Conservation (phyloP, 1,140 invertebrate genomes). For the Monomorium pharaonis region DNA sequence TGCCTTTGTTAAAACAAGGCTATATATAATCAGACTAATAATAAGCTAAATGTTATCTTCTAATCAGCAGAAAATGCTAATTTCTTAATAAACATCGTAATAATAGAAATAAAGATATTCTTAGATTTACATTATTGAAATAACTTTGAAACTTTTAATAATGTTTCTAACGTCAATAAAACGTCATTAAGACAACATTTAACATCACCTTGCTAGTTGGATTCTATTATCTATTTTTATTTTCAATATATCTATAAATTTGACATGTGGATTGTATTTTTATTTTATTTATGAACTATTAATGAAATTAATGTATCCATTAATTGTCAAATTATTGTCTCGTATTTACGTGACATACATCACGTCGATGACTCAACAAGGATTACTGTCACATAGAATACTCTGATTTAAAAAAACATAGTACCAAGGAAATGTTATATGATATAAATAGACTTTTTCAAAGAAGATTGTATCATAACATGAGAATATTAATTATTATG, state of each 20-base stretch:
- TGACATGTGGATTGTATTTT: not conserved
- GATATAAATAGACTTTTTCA: conserved; percentile 38
- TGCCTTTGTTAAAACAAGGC: not conserved
- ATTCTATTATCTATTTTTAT: not conserved
- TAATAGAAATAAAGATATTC: not conserved
- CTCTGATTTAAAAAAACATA: not conserved
- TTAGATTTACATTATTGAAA: not conserved
- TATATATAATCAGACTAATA: too few relatives aligned
- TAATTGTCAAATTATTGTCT: not conserved
- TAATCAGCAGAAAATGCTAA: not conserved
- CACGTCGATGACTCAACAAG: not conserved
- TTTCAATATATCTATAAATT: not conserved
- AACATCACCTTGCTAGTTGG: too few relatives aligned
- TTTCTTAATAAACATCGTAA: not conserved
- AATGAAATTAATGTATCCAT: not conserved
- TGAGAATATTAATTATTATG: conserved; percentile 55
- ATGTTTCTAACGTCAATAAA: too few relatives aligned
- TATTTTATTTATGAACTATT: not conserved
- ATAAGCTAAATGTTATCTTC: not conserved
- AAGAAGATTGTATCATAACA: not conserved
- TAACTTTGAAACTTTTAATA: not conserved
- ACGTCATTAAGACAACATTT: too few relatives aligned
- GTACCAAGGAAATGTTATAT: not conserved
- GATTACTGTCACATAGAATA: not conserved
- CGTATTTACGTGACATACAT: not conserved